Base-by-base conservation (phyloP, 2,888 invertebrate genomes). In the Creontiades dilutus region DNA sequence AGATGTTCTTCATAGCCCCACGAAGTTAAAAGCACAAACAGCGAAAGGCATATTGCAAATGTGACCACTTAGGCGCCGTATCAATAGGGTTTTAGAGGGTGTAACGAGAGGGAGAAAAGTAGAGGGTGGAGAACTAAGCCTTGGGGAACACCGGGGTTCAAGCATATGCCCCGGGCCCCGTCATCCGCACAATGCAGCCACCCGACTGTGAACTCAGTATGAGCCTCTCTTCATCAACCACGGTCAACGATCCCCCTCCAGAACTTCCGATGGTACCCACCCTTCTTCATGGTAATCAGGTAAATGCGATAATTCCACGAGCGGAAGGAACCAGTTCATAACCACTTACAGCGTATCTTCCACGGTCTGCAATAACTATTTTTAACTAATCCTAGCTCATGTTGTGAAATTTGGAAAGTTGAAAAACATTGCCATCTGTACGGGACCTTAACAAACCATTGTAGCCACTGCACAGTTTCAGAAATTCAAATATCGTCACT, bases 61-160 rank as follows among this genome's bases (percentile, higher is more conserved):
- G 86, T 86, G 68, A 75, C 86, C 86, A 86, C 86, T 86, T 86
- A 86, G 86, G 27, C 27, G 61, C 19, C 86, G 76, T 86, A 86
- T 86, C 86, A 86, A 86, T 86, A 48, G 86, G 57, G 55, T 48
- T 52, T 82, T 82, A 52, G 52, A 46, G 82, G 52, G 52, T 19
- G 82, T 52, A 52, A 48, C 48, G 82, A 82, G 82, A 82, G 52
- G 47, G 52, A 82, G 52, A 23, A 82, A 82, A 48, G 37, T n/a
- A 61, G 27, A 85, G 52, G 37, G 85, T 37, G 28, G 85, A 37
- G 85, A 85, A 27, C 48, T 27, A 27, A 82, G 82, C 82, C 82
- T 52, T 82, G 82, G 85, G 85, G 61, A 55, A 85, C 57, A 57
- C 52, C 85, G 61, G 28, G 52, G 57, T 19, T 52, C 57, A 57